Evolutionary conservation across 2,797 vertebrate species (phyloP).

Genomic region (Chelmon rostratus): DNA sequence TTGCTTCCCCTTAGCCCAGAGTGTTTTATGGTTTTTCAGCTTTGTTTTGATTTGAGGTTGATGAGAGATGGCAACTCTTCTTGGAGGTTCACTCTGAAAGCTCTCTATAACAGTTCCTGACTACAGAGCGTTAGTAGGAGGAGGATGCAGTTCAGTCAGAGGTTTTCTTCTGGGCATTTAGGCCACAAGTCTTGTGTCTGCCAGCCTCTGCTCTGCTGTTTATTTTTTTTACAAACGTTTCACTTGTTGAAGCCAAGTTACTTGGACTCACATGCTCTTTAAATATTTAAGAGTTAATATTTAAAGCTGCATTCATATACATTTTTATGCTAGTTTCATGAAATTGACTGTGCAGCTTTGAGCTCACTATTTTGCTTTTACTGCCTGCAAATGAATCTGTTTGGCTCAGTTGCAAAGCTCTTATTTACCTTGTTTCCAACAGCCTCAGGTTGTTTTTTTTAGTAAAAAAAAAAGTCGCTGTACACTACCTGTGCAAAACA

Average conservation of each 20-base stretch:
- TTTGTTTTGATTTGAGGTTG: neutral
- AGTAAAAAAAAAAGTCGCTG: neutral
- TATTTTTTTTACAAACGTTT: neutral
- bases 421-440: constrained; percentile 6
- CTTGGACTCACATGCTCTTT: neutral
- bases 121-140: neutral
- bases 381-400: neutral
- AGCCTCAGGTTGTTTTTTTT: constrained; percentile 7
- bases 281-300: neutral
- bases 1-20: neutral
- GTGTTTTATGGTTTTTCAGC: neutral
- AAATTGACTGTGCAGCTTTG: neutral
- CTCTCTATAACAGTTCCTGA: neutral
- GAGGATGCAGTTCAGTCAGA: neutral
- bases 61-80: neutral
- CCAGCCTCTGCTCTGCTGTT: neutral
- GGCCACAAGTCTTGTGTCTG: neutral
- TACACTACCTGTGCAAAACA: neutral
- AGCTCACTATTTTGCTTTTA: neutral
- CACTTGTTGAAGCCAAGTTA: neutral
- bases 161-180: neutral
- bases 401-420: neutral
- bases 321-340: neutral
- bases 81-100: neutral
- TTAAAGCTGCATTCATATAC: neutral